These are phyloP conservation scores for Noctua janthina DNA, from an alignment of 2,888 invertebrate species.

Conservation along the genomic window DNA sequence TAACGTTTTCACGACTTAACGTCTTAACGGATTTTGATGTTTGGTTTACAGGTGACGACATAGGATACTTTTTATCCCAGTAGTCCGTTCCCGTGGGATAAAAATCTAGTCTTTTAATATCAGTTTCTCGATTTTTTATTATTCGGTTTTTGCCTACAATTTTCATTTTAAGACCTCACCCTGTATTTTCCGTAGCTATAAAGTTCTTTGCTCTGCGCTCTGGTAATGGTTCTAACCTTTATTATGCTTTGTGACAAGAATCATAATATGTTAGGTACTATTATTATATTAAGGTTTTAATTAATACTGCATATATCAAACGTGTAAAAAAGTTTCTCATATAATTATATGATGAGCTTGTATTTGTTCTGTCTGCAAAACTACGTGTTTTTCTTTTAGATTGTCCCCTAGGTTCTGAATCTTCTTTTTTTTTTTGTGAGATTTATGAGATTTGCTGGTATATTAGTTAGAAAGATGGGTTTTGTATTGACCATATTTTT, in stretches of 20 bases:
- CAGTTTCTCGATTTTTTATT: background rate
- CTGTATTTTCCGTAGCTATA: conserved; percentile 20
- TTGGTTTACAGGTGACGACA: background rate
- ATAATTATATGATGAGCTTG: background rate
- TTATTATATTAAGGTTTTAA: conserved; percentile 14
- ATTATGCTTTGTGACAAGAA: conserved; percentile 37
- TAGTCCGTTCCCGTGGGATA: background rate
- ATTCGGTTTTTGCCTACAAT: background rate
- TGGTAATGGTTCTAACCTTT: conserved; percentile 27
- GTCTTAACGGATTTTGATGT: background rate
- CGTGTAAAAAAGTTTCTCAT: background rate
- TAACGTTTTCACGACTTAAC: too few species aligned
- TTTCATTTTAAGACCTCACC: background rate
- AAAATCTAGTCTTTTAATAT: background rate
- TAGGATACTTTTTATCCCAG: background rate
- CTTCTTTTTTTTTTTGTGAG: background rate
- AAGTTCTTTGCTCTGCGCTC: conserved; percentile 33
- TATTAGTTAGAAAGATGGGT: background rate
- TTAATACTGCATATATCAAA: background rate
- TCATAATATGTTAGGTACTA: conserved; percentile 11
- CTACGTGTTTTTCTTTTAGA: background rate
- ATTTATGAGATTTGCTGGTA: background rate
- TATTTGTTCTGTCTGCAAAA: background rate
- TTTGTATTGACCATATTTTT: background rate
- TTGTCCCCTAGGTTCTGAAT: background rate